phyloP scores from a whole-genome alignment of 2,888 invertebrate genomes.

The Netelia melanura region DNA sequence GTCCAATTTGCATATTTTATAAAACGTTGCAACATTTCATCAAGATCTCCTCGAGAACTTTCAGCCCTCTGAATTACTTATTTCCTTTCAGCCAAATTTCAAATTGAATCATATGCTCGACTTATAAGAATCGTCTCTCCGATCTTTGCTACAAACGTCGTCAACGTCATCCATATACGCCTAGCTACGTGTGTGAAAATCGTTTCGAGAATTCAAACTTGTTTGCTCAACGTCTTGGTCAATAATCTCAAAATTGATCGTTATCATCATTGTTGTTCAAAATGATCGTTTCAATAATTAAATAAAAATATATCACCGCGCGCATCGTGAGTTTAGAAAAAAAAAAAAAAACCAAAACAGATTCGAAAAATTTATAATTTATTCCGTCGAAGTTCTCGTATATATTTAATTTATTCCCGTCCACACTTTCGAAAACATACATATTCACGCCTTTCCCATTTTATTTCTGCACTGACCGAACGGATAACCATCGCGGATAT shows the following conservation, averaged over 20 bases:
- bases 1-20: conserved; percentile 48
- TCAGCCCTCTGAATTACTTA: conserved; percentile 33
- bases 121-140: background rate
- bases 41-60: conserved; percentile 39
- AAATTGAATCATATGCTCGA: conserved; percentile 42
- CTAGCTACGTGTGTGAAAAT: no score
- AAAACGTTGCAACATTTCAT: conserved; percentile 34
- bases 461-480: background rate
- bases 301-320: no score
- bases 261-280: no score
- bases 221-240: no score
- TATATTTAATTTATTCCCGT: background rate
- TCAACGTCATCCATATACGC: background rate
- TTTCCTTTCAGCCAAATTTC: conserved; percentile 24
- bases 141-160: conserved; percentile 13
- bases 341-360: no score
- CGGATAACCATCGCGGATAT: background rate
- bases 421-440: background rate
- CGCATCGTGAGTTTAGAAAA: no score
- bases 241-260: no score
- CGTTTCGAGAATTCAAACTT: background rate
- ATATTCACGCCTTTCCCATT: conserved; percentile 14
- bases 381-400: conserved; percentile 10
- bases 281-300: background rate
- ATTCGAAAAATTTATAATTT: conserved; percentile 2